These are phyloP conservation scores for Cheilosia urbana DNA, from an alignment of 2,888 invertebrate genomes.

Conservation along the genomic window DNA sequence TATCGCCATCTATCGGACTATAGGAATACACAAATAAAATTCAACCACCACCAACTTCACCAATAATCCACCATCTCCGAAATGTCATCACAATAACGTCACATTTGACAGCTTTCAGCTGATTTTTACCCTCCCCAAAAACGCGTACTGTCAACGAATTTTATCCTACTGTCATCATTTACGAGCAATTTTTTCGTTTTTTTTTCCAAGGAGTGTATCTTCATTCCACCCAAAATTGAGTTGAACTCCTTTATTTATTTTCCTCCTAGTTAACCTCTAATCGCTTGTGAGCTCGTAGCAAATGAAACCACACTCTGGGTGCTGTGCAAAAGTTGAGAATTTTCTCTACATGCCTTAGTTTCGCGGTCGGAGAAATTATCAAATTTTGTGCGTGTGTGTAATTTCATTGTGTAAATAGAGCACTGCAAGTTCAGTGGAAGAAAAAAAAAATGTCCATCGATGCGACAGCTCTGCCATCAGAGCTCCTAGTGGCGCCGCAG, in stretches of 20 bases:
- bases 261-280: conserved; percentile 15
- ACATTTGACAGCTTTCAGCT: conserved; percentile 67
- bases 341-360: conserved; percentile 55
- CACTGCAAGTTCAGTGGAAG: conserved; percentile 20
- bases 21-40: not conserved
- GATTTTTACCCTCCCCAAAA: conserved; percentile 59
- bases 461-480: conserved; percentile 90
- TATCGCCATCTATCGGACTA: conserved; percentile 4
- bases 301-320: conserved; percentile 35
- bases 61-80: not conserved
- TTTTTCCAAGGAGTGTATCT: conserved; percentile 65
- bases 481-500: conserved; percentile 92
- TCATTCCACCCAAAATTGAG: conserved; percentile 54
- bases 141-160: conserved; percentile 57
- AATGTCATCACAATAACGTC: conserved; percentile 46
- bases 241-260: conserved; percentile 47
- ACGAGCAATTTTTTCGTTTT: conserved; percentile 57
- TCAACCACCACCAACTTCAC: conserved; percentile 45
- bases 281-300: conserved; percentile 12
- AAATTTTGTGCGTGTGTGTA: conserved; percentile 55
- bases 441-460: conserved; percentile 85
- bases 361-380: conserved; percentile 26
- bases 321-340: not conserved
- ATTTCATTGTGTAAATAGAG: conserved; percentile 66
- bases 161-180: conserved; percentile 69